Conservation (phyloP, 2,113 vertebrate genomes). For the Gavia stellata region DNA sequence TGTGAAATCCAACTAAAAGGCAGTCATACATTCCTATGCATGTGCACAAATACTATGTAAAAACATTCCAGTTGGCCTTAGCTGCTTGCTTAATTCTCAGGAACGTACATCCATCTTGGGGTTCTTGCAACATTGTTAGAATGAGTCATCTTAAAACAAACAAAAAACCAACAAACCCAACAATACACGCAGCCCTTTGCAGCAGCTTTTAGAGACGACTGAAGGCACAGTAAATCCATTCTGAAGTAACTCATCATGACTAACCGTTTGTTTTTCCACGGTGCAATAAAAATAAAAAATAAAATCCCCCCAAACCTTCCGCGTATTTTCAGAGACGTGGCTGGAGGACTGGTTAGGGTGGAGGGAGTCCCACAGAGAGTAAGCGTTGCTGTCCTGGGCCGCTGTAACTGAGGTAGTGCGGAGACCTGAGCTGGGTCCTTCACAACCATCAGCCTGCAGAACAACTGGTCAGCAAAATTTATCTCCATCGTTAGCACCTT, state of each 20-base stretch:
- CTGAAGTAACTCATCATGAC: not conserved
- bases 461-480: not conserved
- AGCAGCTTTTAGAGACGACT: not conserved
- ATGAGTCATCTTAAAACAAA: slow-evolving; percentile 3
- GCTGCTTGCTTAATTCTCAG: not conserved
- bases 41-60: not conserved
- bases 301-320: not conserved
- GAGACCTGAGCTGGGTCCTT: not conserved
- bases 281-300: not conserved
- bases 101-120: not conserved
- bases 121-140: not conserved
- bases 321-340: not conserved
- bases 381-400: not conserved
- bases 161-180: not conserved
- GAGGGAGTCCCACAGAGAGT: not conserved
- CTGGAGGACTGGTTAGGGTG: not conserved
- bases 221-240: not conserved
- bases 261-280: not conserved
- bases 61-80: not conserved
- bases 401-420: not conserved
- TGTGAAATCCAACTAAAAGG: not conserved
- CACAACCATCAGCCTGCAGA: not conserved
- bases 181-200: not conserved
- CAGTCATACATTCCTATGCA: not conserved
- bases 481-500: slow-evolving; percentile 26